Base-by-base conservation (phyloP, 2,888 invertebrate species). In the Leptopilina drosophilae region DNA sequence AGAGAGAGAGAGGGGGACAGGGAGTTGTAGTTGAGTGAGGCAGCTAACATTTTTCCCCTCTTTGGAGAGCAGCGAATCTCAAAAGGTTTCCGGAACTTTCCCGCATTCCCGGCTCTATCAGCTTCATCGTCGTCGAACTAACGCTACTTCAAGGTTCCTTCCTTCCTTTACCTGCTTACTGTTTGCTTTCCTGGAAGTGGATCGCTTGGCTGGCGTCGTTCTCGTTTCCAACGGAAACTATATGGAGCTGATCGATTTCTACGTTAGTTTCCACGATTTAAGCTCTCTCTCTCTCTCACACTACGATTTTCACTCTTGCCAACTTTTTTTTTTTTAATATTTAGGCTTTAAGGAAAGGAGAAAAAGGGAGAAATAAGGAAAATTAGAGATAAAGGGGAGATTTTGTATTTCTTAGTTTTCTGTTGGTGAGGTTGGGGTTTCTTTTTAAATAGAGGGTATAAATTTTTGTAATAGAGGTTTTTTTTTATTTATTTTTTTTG, bases 191-290 rank as follows among this genome's bases (percentile, higher is more conserved):
- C 81, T 81, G 78, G 67, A 69, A 69, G 69, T 69, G 69, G 53
- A 69, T 69, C 69, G 69, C 26, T 69, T n/a, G 11, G 53, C 53
- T 73, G 20, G 56, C 73, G 56, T 73, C 73, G 56, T 73, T 73
- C 73, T 53, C 73, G 56, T 73, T 73, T 56, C 73, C 56, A 73
- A 56, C 73, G 56, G 73, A 73, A 73, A 73, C 73, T 73, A 33
- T 73, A 33, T 75, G 80, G 77, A 62, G 80, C 81, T 81, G 78
- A 79, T 83, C 82, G 82, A 81, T 83, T 81, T 79, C 82, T 80
- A 79, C 78, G 66, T 78, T 49, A 80, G 81, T 78, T 79, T 81
- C 81, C 78, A 49, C 77, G 80, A 80, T 78, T 77, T 80, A 69
- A 80, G 79, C 79, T 79, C 78, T 78, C 82, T 79, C 33, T 79